Conservation (phyloP, 2,888 invertebrate genomes). For the Terebella lapidaria region DNA sequence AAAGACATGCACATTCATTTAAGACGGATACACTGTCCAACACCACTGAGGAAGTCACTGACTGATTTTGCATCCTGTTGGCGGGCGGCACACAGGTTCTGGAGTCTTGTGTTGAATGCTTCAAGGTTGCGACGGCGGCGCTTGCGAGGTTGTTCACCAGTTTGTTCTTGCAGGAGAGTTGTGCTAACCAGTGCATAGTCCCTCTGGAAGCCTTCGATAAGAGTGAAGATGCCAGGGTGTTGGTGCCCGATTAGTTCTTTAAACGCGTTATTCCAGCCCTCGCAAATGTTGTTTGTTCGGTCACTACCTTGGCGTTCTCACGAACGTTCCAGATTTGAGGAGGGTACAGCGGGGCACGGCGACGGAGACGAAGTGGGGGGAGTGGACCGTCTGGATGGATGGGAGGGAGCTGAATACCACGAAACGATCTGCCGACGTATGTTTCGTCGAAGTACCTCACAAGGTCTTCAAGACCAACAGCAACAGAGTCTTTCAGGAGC, state of each 20-base stretch:
- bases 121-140: too few relatives aligned
- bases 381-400: background rate
- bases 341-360: background rate
- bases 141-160: background rate
- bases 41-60: too few relatives aligned
- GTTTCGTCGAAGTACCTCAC: background rate
- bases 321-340: background rate
- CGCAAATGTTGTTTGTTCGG: background rate
- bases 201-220: background rate
- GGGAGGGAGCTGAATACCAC: background rate
- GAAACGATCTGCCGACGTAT: background rate
- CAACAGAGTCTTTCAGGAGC: background rate
- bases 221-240: background rate
- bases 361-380: background rate
- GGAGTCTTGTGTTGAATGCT: too few relatives aligned
- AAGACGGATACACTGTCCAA: too few relatives aligned
- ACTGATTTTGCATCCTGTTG: too few relatives aligned
- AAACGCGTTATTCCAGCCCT: background rate
- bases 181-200: background rate
- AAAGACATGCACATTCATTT: too few relatives aligned
- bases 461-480: background rate
- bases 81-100: too few relatives aligned
- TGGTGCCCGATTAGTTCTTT: background rate
- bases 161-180: background rate
- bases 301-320: background rate